Evolutionary conservation across 2,888 invertebrate species (phyloP), one percentile per base, ranked within the genome.

Genomic region (Leptothorax acervorum): DNA sequence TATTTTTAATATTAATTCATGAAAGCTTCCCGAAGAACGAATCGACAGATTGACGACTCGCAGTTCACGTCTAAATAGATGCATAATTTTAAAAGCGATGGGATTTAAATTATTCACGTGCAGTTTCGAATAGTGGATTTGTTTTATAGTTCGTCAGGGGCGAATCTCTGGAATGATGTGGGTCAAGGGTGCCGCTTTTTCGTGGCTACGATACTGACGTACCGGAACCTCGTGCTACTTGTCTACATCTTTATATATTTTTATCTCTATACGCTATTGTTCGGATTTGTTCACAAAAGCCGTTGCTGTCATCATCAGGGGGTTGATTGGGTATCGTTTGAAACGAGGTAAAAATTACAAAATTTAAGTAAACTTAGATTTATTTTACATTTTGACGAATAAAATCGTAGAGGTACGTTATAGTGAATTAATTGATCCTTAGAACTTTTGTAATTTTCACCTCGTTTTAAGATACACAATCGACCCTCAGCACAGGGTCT

Each of bases 191-290:
- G 60, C 48, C 70, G 48, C 51, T 84, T n/a, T 42, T 45, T 6
- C 31, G n/a, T 84, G 65, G 68, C 63, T 85, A 88, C 89, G 83
- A 9, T 55, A 68, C 88, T 88, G 88, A 31, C 35, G 18, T 73
- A 87, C 85, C 89, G 85, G 88, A 89, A 88, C 83, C 81, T 87
- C 87, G 85, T 84, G 75, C 85, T 85, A 88, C 88, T 89, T 89
- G 78, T 42, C 83, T 71, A n/a, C 51, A 71, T 76, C 60, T 83
- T 75, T 51, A n/a, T n/a, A n/a, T n/a, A n/a, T n/a, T n/a, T n/a
- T n/a, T n/a, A n/a, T n/a, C n/a, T n/a, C n/a, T n/a, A 51, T 9
- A 8, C 23, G 48, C 75, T 60, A 75, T 63, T 75, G 75, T 75
- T 51, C 31, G 45, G n/a, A 31, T 2, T 8, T 1, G n/a, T 39